A percentile compares a stretch with the other conserved stretches of the same genome.
These are phyloP conservation scores for Plecturocebus donacophilus DNA, from an alignment of 2,113 vertebrate genomes.

Conservation along the genomic window DNA sequence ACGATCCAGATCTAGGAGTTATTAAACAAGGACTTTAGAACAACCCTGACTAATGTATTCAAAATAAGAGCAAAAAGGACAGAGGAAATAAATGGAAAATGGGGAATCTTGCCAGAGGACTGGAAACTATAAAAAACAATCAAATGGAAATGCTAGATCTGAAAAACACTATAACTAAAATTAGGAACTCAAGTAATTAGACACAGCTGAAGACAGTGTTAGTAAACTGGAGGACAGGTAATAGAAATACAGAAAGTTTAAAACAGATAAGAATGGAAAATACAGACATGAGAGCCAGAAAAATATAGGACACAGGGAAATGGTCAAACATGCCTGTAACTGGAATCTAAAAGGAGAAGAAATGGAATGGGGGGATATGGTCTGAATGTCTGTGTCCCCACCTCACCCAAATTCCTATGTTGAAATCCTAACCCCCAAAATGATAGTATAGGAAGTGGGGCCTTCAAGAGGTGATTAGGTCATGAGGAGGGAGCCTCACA, in stretches of 20 bases:
- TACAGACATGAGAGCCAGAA: not conserved
- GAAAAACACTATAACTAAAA: not conserved
- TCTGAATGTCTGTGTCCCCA: not conserved
- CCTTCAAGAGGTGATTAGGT: not conserved
- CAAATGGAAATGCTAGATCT: not conserved
- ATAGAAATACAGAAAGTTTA: not conserved
- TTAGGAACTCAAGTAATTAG: not conserved
- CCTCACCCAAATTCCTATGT: not conserved
- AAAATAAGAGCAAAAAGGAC: not conserved
- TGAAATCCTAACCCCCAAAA: not conserved
- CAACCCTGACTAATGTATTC: not conserved
- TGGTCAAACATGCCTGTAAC: accelerated
- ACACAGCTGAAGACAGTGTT: not conserved
- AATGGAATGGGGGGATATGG: accelerated
- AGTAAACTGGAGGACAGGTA: not conserved
- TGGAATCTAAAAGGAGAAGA: not conserved
- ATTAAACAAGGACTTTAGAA: not conserved
- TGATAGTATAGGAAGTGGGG: not conserved
- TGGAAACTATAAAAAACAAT: not conserved
- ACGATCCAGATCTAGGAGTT: not conserved
- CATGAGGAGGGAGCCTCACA: not conserved
- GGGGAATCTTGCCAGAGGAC: not conserved
- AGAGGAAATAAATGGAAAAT: not conserved
- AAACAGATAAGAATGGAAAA: not conserved
- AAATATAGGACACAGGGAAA: not conserved